A percentile compares a stretch with the other conserved stretches of the same genome.
These are phyloP conservation scores for Tragelaphus oryx DNA, from an alignment of 2,797 vertebrate genomes.

Conservation along the genomic window DNA sequence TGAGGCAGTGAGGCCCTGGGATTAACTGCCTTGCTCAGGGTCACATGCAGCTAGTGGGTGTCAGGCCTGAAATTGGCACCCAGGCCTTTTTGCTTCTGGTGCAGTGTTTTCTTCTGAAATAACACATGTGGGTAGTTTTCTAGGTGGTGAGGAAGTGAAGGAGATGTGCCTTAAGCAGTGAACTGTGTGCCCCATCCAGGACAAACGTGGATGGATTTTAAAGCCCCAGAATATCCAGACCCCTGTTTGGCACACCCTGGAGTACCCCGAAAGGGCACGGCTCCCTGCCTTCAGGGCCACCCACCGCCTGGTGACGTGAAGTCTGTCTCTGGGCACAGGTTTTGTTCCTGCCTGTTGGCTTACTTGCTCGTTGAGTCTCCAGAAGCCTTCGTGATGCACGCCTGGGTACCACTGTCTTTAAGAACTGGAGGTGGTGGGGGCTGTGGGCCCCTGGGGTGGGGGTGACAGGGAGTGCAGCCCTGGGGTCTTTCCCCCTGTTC, in stretches of 20 bases:
- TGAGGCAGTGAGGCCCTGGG: not conserved
- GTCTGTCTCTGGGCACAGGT: not conserved
- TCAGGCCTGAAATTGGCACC: not conserved
- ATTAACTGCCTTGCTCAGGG: not conserved
- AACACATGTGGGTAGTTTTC: not conserved
- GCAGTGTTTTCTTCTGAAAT: not conserved
- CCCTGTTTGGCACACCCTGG: not conserved
- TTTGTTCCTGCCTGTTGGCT: not conserved
- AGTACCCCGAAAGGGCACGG: not conserved
- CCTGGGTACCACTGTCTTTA: not conserved
- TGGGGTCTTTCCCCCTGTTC: not conserved
- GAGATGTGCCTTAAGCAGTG: not conserved
- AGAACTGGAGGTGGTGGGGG: not conserved
- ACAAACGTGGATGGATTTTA: not conserved
- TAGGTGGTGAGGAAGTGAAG: not conserved
- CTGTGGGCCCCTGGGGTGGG: rapidly evolving
- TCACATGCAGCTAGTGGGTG: not conserved
- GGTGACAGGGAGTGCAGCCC: rapidly evolving
- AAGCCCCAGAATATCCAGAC: not conserved
- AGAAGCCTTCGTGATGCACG: rapidly evolving
- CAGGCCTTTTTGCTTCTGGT: not conserved
- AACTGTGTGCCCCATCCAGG: not conserved
- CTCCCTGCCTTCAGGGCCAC: not conserved
- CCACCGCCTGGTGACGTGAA: not conserved
- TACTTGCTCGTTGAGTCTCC: not conserved